phyloP scores from a whole-genome alignment of 2,888 invertebrate species.

The Smittia aterrima region DNA sequence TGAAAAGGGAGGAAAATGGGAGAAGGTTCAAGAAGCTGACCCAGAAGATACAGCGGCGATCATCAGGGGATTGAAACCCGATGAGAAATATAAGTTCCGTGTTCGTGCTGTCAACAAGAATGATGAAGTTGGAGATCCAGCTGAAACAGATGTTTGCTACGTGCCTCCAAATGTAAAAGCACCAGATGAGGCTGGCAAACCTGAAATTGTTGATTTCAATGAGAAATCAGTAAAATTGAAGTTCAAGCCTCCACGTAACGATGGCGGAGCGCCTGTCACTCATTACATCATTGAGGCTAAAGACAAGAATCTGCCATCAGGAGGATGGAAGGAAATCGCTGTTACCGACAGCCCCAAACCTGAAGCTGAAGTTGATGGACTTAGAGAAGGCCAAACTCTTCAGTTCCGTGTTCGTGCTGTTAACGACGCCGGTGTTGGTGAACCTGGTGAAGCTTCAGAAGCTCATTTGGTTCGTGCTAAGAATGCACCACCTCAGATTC shows the following conservation, averaged over 20 bases:
- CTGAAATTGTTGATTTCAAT: constrained; percentile 95
- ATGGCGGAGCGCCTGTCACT: constrained; percentile 90
- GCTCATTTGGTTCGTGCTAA: constrained; percentile 87
- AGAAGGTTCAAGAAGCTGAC: constrained; percentile 79
- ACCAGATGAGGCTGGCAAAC: constrained; percentile 94
- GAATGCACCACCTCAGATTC: constrained; percentile 96
- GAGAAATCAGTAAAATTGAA: constrained; percentile 92
- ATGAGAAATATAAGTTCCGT: constrained; percentile 94
- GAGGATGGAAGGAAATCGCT: constrained; percentile 88
- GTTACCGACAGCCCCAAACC: constrained; percentile 71
- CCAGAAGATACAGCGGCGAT: constrained; percentile 72
- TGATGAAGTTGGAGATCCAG: constrained; percentile 92
- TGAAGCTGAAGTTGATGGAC: constrained; percentile 75
- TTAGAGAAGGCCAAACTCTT: constrained; percentile 88
- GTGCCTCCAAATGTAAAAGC: constrained; percentile 91
- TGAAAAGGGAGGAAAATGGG: constrained; percentile 82
- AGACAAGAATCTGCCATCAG: constrained; percentile 72
- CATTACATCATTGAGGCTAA: constrained; percentile 92
- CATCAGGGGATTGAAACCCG: constrained; percentile 81
- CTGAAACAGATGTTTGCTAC: constrained; percentile 84
- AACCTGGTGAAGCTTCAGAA: constrained; percentile 89
- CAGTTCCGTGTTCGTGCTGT: constrained; percentile 89
- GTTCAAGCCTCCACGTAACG: constrained; percentile 86
- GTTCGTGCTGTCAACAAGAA: constrained; percentile 98
- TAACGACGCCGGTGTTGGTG: constrained; percentile 94